Conservation (phyloP, 2,113 vertebrate genomes). For the Dicrurus megarhynchus region DNA sequence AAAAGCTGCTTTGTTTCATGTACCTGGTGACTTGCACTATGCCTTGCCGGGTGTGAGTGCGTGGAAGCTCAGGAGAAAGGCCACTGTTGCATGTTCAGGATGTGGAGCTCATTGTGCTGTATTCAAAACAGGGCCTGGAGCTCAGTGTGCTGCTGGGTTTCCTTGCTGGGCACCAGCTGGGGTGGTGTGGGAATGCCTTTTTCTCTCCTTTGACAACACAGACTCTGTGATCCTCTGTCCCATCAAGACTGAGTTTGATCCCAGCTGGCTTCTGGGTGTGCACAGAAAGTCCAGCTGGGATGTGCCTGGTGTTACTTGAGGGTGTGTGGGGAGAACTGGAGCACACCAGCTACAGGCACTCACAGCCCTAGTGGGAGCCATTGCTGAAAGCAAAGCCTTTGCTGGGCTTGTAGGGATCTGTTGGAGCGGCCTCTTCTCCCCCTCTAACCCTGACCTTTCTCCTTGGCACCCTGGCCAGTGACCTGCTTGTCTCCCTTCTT, state of each 20-base stretch:
- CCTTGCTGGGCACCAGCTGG: neutral
- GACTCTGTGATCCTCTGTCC: neutral
- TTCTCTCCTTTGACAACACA: neutral
- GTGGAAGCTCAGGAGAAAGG: no score
- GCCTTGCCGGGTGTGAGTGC: no score
- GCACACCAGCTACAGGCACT: neutral
- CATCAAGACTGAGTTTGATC: neutral
- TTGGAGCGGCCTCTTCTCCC: neutral
- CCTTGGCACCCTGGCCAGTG: neutral
- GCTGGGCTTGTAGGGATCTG: neutral
- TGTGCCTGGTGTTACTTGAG: rapidly evolving
- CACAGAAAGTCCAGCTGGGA: neutral
- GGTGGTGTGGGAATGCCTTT: neutral
- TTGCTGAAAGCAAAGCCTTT: neutral
- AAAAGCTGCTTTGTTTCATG: neutral
- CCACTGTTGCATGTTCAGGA: no score
- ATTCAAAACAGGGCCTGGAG: neutral
- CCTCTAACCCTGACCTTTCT: neutral
- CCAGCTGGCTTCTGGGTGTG: neutral
- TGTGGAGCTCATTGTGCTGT: rapidly evolving
- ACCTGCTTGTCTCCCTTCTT: neutral
- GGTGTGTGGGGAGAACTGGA: neutral
- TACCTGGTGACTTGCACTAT: neutral
- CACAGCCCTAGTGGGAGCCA: rapidly evolving
- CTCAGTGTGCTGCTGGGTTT: neutral